These are phyloP conservation scores for Drosophila colorata DNA, from an alignment of 2,888 invertebrate species.

Conservation along the genomic window DNA sequence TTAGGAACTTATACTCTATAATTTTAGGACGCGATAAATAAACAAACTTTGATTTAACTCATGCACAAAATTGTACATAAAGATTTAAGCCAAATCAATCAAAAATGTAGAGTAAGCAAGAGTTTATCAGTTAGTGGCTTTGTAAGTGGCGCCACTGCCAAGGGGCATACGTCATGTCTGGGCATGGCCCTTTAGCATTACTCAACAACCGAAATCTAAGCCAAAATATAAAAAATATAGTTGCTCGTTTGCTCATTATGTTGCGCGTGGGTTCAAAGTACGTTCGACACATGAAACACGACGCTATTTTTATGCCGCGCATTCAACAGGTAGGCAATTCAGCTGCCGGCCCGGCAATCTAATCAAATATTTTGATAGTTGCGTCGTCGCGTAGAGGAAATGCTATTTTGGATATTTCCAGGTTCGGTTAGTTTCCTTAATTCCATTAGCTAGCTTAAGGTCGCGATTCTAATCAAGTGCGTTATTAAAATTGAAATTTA, in stretches of 20 bases:
- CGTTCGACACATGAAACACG: constrained; percentile 48
- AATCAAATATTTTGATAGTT: constrained; percentile 46
- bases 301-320: constrained; percentile 50
- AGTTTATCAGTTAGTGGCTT: neutral
- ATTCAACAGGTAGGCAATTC: constrained; percentile 14
- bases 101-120: constrained; percentile 5
- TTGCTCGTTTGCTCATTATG: constrained; percentile 34
- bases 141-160: constrained; percentile 24
- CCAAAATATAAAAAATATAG: constrained; percentile 1
- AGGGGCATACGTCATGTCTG: constrained; percentile 13
- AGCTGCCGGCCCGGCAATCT: constrained; percentile 44
- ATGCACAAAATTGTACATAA: neutral
- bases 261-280: constrained; percentile 55
- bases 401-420: neutral
- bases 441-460: constrained; percentile 33
- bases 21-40: no score
- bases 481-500: constrained; percentile 18
- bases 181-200: constrained; percentile 21
- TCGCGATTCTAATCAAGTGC: constrained; percentile 13
- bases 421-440: constrained; percentile 32
- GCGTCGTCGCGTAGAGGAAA: neutral
- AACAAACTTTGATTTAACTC: neutral
- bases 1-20: no score
- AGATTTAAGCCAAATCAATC: neutral
- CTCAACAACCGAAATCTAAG: constrained; percentile 29